Percentiles rank a stretch among this genome's conserved stretches.
Conservation (phyloP, 2,888 invertebrate genomes). For the Nephrotoma appendiculata region DNA sequence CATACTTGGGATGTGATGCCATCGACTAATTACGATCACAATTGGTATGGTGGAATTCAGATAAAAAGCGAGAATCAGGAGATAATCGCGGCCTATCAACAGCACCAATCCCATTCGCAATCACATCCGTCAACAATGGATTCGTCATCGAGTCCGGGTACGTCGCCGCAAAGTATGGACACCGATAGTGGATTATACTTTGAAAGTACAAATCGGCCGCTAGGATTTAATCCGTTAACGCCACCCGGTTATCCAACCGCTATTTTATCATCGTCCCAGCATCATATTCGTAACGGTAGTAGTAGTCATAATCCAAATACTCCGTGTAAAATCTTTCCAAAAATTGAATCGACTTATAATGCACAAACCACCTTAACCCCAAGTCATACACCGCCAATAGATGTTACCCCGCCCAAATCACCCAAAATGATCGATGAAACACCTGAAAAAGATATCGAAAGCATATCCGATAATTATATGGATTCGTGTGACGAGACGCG, state of each 20-base stretch:
- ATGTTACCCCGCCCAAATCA: conserved; percentile 31
- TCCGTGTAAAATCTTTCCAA: conserved; percentile 4
- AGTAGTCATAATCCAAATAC: neutral
- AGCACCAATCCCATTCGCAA: conserved; percentile 14
- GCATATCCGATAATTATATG: conserved; percentile 32
- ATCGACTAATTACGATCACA: conserved; percentile 26
- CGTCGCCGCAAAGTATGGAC: conserved; percentile 35
- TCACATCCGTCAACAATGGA: conserved; percentile 15
- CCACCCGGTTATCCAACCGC: conserved; percentile 40
- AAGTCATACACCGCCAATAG: conserved; percentile 30
- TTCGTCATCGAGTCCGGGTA: conserved; percentile 11
- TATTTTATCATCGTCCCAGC: conserved; percentile 18
- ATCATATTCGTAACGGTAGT: conserved; percentile 3
- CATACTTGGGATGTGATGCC: conserved; percentile 29
- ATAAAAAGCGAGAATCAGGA: conserved; percentile 25
- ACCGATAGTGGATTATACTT: conserved; percentile 21
- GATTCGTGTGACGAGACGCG: conserved; percentile 30
- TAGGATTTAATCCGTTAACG: conserved; percentile 44
- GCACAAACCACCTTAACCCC: conserved; percentile 19
- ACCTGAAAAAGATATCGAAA: conserved; percentile 25
- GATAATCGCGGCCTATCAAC: conserved; percentile 8
- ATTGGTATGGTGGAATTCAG: conserved; percentile 29
- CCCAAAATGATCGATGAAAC: conserved; percentile 17
- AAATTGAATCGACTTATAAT: neutral
- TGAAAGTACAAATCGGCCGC: conserved; percentile 25